Conservation (phyloP, 1,140 invertebrate species). For the Cydia strobilella region DNA sequence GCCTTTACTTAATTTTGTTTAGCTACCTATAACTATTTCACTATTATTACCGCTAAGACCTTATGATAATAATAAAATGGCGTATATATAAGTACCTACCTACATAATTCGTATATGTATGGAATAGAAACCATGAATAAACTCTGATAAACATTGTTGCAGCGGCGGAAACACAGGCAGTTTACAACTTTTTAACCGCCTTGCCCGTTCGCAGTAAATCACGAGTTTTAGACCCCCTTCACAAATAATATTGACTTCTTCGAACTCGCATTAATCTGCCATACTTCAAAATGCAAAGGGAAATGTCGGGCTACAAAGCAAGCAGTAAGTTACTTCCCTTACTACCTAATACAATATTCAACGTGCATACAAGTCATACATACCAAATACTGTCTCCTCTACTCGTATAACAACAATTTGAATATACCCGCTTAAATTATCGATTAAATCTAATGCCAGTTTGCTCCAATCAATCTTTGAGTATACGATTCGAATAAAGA, state of each 20-base stretch:
- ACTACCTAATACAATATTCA: too few relatives aligned
- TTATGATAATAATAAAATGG: too few relatives aligned
- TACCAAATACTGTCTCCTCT: not conserved
- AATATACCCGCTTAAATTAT: too few relatives aligned
- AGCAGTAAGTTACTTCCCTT: constrained; percentile 17
- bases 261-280: constrained; percentile 77
- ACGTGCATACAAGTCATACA: not conserved
- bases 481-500: not conserved
- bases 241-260: constrained; percentile 78
- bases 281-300: constrained; percentile 73
- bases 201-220: constrained; percentile 72
- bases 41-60: too few relatives aligned
- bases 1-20: too few relatives aligned
- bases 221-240: constrained; percentile 69
- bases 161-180: constrained; percentile 71
- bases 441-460: too few relatives aligned
- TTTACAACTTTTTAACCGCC: constrained; percentile 78
- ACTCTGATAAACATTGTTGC: constrained; percentile 61
- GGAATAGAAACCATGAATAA: constrained; percentile 41
- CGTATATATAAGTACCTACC: too few relatives aligned
- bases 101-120: not conserved
- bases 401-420: too few relatives aligned
- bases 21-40: too few relatives aligned
- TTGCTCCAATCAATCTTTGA: too few relatives aligned
- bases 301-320: constrained; percentile 59